Conservation (phyloP, 2,113 vertebrate species). For the Gila orcuttii region DNA sequence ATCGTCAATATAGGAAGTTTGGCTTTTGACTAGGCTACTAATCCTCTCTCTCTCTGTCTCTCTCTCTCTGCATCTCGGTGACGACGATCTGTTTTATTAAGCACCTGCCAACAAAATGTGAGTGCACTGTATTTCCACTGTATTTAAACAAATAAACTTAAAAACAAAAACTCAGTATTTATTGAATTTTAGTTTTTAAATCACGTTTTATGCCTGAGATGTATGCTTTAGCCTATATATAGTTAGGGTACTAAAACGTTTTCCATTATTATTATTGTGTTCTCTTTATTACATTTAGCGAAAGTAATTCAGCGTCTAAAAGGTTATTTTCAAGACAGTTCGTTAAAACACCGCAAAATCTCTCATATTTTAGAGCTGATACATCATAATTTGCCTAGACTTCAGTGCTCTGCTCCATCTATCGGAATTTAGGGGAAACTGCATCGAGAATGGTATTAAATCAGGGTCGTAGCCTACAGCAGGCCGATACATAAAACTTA, state of each 20-base stretch:
- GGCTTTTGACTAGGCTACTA: constrained; percentile 18
- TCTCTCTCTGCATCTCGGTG: constrained; percentile 37
- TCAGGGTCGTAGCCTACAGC: background rate
- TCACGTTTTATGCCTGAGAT: background rate
- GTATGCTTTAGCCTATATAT: background rate
- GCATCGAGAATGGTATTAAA: background rate
- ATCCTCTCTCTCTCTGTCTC: background rate
- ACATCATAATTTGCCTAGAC: constrained; percentile 1
- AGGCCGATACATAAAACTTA: background rate
- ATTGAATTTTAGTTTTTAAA: background rate
- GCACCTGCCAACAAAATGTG: constrained; percentile 51
- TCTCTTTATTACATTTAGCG: background rate
- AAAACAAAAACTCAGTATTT: background rate
- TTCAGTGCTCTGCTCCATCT: constrained; percentile 22
- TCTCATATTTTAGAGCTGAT: constrained; percentile 23
- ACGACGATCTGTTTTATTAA: constrained; percentile 34
- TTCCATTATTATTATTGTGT: background rate
- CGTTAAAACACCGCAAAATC: background rate
- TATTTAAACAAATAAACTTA: background rate
- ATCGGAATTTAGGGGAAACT: background rate
- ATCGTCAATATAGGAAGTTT: constrained; percentile 23
- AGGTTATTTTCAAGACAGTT: background rate
- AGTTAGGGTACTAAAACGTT: background rate
- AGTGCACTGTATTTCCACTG: constrained; percentile 35
- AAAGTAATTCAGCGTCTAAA: background rate